Evolutionary conservation across 2,113 vertebrate genomes (phyloP).

Genomic region (Elephantulus edwardii): DNA sequence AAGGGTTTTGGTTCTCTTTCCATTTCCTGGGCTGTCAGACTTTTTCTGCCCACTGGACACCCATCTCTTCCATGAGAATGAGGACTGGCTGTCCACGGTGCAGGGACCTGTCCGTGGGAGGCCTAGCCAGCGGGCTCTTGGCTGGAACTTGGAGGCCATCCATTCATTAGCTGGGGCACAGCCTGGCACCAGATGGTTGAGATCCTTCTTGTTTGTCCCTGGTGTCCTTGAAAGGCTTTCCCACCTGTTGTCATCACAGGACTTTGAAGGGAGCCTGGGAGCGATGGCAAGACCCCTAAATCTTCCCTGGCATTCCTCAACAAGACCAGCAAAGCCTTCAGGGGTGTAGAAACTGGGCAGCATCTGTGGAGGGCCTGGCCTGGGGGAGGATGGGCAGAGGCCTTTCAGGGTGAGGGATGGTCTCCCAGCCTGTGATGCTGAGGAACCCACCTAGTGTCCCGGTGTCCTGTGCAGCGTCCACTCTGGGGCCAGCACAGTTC

Average conservation of each 20-base stretch:
- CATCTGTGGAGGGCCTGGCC: accelerated
- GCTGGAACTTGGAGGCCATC: neutral
- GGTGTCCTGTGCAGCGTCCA: too few species aligned
- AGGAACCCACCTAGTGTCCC: neutral
- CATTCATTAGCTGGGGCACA: too few species aligned
- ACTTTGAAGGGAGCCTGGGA: neutral
- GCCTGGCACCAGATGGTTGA: too few species aligned
- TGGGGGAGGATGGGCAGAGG: neutral
- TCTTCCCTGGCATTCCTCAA: neutral
- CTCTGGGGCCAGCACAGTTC: too few species aligned
- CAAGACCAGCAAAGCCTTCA: neutral
- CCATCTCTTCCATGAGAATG: neutral
- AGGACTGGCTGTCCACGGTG: neutral
- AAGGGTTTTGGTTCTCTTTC: neutral
- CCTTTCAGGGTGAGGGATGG: neutral
- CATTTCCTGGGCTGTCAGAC: neutral
- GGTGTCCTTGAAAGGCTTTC: accelerated
- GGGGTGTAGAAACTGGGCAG: too few species aligned
- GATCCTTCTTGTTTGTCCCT: too few species aligned
- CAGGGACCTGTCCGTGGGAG: too few species aligned
- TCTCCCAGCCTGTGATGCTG: neutral
- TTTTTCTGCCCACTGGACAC: neutral
- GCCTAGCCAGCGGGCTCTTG: neutral
- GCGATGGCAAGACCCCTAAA: too few species aligned
- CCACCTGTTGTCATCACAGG: accelerated